Percentiles rank a stretch among this genome's conserved stretches.
Evolutionary conservation across 2,113 vertebrate genomes (phyloP).

Genomic region (Amblyornis subalaris): DNA sequence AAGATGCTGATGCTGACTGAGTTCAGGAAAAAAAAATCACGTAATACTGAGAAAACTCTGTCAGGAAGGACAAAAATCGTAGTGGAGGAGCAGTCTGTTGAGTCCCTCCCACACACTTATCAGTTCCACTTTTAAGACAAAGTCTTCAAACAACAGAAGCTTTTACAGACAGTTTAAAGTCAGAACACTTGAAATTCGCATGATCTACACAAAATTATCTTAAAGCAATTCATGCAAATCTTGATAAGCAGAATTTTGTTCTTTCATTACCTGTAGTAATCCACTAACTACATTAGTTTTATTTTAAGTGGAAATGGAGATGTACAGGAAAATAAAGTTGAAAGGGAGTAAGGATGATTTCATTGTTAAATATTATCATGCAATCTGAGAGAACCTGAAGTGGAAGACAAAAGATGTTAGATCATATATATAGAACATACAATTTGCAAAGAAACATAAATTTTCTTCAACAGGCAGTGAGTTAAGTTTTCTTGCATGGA

Average conservation of each 20-base stretch:
- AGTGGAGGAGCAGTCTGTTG: constrained; percentile 61
- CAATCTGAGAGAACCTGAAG: not conserved
- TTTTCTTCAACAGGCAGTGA: not conserved
- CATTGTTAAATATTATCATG: not conserved
- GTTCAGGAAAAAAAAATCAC: constrained; percentile 43
- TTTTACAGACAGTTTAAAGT: constrained; percentile 21
- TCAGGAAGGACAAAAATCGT: constrained; percentile 73
- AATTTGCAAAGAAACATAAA: not conserved
- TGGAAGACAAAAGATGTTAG: not conserved
- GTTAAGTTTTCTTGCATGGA: not conserved
- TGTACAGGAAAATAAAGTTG: not conserved
- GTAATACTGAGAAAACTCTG: constrained; percentile 57
- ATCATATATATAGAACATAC: not conserved
- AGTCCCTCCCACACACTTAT: constrained; percentile 77
- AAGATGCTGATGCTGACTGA: constrained; percentile 40
- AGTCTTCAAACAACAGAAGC: constrained; percentile 21
- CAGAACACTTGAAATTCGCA: not conserved
- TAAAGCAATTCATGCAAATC: not conserved
- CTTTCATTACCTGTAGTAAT: not conserved
- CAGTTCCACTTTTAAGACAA: constrained; percentile 67
- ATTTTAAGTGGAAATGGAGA: not conserved
- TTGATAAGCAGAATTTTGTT: not conserved
- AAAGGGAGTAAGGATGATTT: not conserved
- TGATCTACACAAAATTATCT: not conserved
- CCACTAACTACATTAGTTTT: not conserved